A percentile compares a stretch with the other conserved stretches of the same genome.
Evolutionary conservation across 1,140 invertebrate genomes (phyloP).

Genomic region (Drosophila sucinea): DNA sequence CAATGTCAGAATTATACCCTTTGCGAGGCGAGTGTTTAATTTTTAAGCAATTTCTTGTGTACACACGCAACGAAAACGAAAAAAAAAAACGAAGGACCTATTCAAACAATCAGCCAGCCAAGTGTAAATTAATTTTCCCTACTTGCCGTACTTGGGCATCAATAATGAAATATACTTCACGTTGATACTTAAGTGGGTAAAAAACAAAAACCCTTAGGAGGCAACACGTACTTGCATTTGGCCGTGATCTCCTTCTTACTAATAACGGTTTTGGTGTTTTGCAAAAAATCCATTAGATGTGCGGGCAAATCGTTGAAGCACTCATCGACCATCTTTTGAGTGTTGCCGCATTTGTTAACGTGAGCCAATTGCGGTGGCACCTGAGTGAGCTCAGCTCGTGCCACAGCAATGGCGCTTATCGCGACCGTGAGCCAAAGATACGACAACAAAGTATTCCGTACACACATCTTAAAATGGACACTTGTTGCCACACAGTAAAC

Average conservation of each 20-base stretch:
- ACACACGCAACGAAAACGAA: neutral
- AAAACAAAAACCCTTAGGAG: neutral
- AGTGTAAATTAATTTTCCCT: slow-evolving; percentile 5
- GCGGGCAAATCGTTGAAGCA: slow-evolving; percentile 80
- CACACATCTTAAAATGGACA: slow-evolving; percentile 21
- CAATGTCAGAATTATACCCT: neutral
- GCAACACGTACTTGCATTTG: slow-evolving; percentile 71
- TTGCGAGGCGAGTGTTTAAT: neutral
- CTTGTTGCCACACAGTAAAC: slow-evolving; percentile 49
- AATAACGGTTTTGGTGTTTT: slow-evolving; percentile 72
- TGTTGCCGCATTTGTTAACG: slow-evolving; percentile 62
- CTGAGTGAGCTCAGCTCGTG: slow-evolving; percentile 30
- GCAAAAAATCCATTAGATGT: slow-evolving; percentile 76
- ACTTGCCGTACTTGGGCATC: slow-evolving; percentile 27
- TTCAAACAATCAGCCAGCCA: slow-evolving; percentile 3
- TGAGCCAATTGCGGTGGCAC: slow-evolving; percentile 23
- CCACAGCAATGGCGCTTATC: slow-evolving; percentile 19
- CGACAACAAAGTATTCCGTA: slow-evolving; percentile 5
- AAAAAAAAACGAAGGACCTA: neutral
- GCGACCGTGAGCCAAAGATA: slow-evolving; percentile 11
- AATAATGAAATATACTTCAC: slow-evolving; percentile 35
- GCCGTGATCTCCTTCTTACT: slow-evolving; percentile 69
- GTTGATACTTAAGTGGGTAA: neutral
- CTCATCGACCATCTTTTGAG: slow-evolving; percentile 74
- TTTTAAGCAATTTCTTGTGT: neutral